Evolutionary conservation across 2,888 invertebrate genomes (phyloP), one percentile per base, ranked within the genome.

Genomic region (Pachycephus smyrnensis): DNA sequence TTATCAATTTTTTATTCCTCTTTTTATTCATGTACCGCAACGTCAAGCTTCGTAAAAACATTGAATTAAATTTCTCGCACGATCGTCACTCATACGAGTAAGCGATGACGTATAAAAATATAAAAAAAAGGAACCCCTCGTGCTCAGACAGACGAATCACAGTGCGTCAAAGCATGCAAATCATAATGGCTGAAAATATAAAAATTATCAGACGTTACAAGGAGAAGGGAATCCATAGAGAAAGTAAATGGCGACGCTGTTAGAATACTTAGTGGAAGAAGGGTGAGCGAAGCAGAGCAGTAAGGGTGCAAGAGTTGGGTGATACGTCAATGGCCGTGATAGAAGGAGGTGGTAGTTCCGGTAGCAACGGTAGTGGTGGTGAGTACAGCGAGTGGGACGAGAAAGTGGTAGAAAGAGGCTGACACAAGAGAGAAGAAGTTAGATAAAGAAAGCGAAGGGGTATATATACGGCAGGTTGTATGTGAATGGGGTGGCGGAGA

Each of bases 381-480:
- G 74, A 36, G 74, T 32, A 74, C 0, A n/a, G 15, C 36, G 71
- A 79, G 81, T 77, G 81, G 80, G 73, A 55, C 79, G 80, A 81
- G 81, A 81, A 81, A 80, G 80, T 80, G 79, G 79, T 78, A 79
- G 81, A 81, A 81, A 80, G 73, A 73, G 30, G 73, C 40, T 76
- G 73, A 76, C 11, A 12, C 1, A 1, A 71, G n/a, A 33, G 30
- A 71, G 71, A 71, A 33, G 71, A 71, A 33, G 71, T 33, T 12
- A 3, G 71, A 71, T 11, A 33, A 71, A 23, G 71, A 77, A 79
- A 76, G 76, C 69, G 68, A 76, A 80, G 79, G 80, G 75, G 78
- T 74, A 23, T 55, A 55, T 9, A 55, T 9, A 55, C 23, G 23
- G 15, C 55, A 55, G 55, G 55, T 55, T 55, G 55, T 40, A 23